These are phyloP conservation scores for Pseudomugil tenellus DNA, from an alignment of 2,797 vertebrate genomes.

Conservation along the genomic window DNA sequence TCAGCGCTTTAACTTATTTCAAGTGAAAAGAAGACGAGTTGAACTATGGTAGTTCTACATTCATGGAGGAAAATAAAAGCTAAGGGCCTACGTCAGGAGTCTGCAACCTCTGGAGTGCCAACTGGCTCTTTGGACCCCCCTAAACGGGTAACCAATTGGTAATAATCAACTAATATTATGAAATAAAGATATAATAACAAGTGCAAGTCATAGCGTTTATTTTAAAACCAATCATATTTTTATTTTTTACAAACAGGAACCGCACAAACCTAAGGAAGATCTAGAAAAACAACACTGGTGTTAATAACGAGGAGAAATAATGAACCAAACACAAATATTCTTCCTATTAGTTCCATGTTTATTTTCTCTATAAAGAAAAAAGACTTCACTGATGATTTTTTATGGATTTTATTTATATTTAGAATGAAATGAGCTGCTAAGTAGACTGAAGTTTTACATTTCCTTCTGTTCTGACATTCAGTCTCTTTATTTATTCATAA, in stretches of 20 bases:
- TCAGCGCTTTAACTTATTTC: constrained; percentile 31
- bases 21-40: not conserved
- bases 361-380: not conserved
- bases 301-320: not conserved
- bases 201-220: too few species aligned
- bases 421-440: constrained; percentile 19
- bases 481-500: constrained; percentile 15
- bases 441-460: constrained; percentile 47
- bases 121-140: too few species aligned
- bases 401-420: not conserved
- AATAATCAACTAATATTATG: too few species aligned
- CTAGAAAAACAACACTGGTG: too few species aligned
- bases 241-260: too few species aligned
- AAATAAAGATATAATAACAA: too few species aligned
- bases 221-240: too few species aligned
- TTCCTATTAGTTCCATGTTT: too few species aligned
- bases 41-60: not conserved
- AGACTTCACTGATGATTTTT: not conserved
- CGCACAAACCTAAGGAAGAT: too few species aligned
- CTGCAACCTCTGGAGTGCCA: too few species aligned
- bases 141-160: too few species aligned
- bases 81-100: too few species aligned
- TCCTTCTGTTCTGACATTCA: constrained; percentile 37
- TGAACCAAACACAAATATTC: not conserved
- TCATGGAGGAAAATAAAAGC: not conserved